Base-by-base conservation (phyloP, 2,888 invertebrate genomes). In the Arge pagana region DNA sequence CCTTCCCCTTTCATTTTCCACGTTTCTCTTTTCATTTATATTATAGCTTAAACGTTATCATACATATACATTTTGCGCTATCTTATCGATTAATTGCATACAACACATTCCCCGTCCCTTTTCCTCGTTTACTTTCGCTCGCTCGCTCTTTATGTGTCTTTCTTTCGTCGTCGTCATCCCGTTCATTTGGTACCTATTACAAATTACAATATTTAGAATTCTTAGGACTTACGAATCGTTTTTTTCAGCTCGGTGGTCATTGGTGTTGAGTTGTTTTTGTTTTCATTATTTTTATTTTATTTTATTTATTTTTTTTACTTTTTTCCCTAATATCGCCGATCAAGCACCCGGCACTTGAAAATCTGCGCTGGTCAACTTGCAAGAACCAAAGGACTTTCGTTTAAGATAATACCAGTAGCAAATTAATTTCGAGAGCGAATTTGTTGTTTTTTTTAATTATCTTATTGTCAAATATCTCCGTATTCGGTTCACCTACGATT, bases 11-110 rank as follows among this genome's bases (percentile, higher is more conserved):
- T 28, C 11, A 15, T 28, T 19, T 18, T 16, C 3, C 26, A 21
- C 18, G 5, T 16, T 40, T 10, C 23, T 41, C 19, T 45, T 51
- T 36, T 18, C 3, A 42, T 52, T 26, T 35, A 39, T 28, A 40
- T 21, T 40, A 48, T 45, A 33, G 36, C 33, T 53, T 33, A 40
- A 52, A 48, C 53, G 54, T 48, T 53, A 56, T 56, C 48, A 50
- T 53, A 52, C 45, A 30, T 31, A 43, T 41, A 45, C 55, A 24
- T 48, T 55, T 35, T 26, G 24, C 41, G 45, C 36, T 52, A 49
- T 52, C 31, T 52, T 48, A 13, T 18, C 33, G 45, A 40, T 42
- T 36, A 37, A 39, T 48, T 39, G 31, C 48, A 39, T 11, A 43
- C 28, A 45, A 55, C 48, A 48, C 50, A 48, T 35, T 15, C 2